Percentiles rank a stretch among this genome's conserved stretches.
Conservation (phyloP, 2,113 vertebrate genomes). For the Trematocara marginatum region DNA sequence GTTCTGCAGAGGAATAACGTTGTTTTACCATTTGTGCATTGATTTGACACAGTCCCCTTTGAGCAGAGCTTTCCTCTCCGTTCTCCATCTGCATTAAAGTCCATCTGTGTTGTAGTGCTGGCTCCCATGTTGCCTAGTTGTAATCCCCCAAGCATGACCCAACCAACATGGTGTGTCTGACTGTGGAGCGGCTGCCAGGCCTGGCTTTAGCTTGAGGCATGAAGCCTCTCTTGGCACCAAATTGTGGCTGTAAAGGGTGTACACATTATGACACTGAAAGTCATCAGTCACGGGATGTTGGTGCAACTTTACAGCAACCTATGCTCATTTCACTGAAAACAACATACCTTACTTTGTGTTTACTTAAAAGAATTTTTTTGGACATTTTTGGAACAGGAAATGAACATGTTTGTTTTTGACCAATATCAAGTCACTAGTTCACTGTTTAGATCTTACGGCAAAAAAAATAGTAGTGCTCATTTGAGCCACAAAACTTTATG, state of each 20-base stretch:
- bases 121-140: constrained; percentile 49
- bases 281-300: constrained; percentile 22
- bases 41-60: neutral
- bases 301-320: neutral
- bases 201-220: constrained; percentile 35
- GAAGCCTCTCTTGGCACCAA: constrained; percentile 55
- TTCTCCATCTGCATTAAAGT: constrained; percentile 29
- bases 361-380: neutral
- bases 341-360: neutral
- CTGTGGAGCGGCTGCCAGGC: constrained; percentile 43
- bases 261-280: neutral
- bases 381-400: neutral
- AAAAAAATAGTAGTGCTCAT: neutral
- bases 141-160: constrained; percentile 62
- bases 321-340: neutral
- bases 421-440: neutral
- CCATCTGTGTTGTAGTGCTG: constrained; percentile 47
- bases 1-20: neutral
- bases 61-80: constrained; percentile 9
- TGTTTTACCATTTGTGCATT: neutral
- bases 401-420: neutral
- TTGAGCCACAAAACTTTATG: neutral
- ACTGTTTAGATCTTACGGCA: neutral
- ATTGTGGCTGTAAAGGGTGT: constrained; percentile 35
- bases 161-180: constrained; percentile 24